Base-by-base conservation (phyloP, 2,113 vertebrate species). In the Eudyptes chrysolophus region DNA sequence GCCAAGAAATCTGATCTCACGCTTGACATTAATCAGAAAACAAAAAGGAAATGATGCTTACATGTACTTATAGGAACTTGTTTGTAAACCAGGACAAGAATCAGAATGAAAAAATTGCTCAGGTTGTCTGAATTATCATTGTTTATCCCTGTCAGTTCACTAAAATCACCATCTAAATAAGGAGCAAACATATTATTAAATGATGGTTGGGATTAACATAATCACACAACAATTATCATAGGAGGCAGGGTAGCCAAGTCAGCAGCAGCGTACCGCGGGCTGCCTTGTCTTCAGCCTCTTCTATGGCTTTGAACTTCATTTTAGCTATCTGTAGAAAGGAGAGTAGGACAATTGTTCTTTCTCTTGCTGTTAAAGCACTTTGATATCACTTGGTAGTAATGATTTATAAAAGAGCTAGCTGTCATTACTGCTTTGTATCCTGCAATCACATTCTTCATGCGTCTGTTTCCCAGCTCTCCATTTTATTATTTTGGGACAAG, bases 21-120 rank as follows among this genome's bases (percentile, higher is more conserved):
- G 34, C 29, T 96, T 96, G 70, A 88, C 51, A 70, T 74, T 94
- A 91, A 94, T 87, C 9, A 57, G 11, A 9, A 79, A 27, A 80
- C 52, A 34, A 25, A 62, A 52, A 38, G 18, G 48, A 75, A 52
- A 30, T 51, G 2, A 72, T 49, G 29, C 9, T 88, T 84, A 32
- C 1, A 4, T 49, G 13, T 91, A 66, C 10, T 80, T 72, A 42
- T 1, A 81, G 26, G 29, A 95, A 71, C 6, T 72, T 85, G 22
- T 75, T 84, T 62, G 51, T 83, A 95, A 97, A 93, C 51, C 11
- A 66, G 58, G 79, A 55, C 5, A 66, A 90, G 44, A 82, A 61
- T 16, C 32, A 76, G 22, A 84, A 51, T 64, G 10, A 58, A 95
- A 85, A 82, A 21, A 8, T 54, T 91, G 21, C 11, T 78, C 49